A percentile compares a stretch with the other conserved stretches of the same genome.
These are phyloP conservation scores for Poecilia wingei DNA, from an alignment of 2,797 vertebrate species.

Conservation along the genomic window DNA sequence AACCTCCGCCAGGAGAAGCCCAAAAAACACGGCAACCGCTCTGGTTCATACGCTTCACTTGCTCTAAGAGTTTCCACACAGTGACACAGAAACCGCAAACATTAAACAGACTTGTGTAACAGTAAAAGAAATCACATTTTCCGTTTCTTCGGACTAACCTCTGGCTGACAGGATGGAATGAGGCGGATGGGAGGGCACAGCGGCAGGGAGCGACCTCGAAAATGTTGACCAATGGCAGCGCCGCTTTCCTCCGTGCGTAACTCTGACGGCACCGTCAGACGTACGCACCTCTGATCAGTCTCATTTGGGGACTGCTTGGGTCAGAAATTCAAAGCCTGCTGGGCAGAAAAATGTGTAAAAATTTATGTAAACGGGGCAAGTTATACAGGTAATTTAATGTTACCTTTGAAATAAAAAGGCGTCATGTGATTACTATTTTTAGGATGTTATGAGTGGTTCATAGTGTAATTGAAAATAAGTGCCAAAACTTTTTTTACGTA, in stretches of 20 bases:
- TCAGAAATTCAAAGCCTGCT: not conserved
- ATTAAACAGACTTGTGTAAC: not conserved
- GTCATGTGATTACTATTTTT: not conserved
- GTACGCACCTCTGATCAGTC: constrained; percentile 12
- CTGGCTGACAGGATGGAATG: constrained; percentile 54
- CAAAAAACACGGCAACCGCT: constrained; percentile 14
- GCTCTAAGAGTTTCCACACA: not conserved
- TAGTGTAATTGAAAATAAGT: not conserved
- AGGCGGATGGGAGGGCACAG: constrained; percentile 49
- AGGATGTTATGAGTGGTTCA: not conserved
- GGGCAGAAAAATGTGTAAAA: not conserved
- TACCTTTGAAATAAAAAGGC: not conserved
- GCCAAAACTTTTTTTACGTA: not conserved
- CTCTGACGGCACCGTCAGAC: constrained; percentile 62
- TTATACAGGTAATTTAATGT: not conserved
- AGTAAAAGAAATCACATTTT: constrained; percentile 47
- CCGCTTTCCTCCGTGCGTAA: constrained; percentile 58
- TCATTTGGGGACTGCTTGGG: not conserved
- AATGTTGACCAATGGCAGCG: constrained; percentile 63
- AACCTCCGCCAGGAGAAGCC: constrained; percentile 42
- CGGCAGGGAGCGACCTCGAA: constrained; percentile 19
- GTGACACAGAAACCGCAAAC: not conserved
- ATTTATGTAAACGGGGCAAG: not conserved
- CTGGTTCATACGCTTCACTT: not conserved
- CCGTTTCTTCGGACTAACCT: constrained; percentile 47